These are phyloP conservation scores for Ashinkailepas kermadecensis DNA, from an alignment of 2,888 invertebrate genomes.

Conservation along the genomic window DNA sequence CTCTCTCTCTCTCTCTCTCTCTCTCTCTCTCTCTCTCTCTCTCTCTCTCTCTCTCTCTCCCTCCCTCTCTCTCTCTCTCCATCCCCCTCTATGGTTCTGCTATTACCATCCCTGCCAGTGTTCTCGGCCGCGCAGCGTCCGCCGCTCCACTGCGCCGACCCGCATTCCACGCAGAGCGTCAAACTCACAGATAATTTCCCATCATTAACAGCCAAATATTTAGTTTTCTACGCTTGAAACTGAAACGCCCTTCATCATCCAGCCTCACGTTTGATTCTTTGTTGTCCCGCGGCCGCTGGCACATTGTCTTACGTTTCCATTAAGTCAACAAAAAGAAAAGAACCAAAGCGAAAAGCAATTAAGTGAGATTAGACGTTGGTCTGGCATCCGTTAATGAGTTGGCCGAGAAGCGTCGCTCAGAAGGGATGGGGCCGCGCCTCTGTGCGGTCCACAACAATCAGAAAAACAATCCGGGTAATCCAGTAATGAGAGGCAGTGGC, in stretches of 20 bases:
- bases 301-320: constrained; percentile 22
- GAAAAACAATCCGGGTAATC: constrained; percentile 2
- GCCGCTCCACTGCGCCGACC: not conserved
- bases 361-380: constrained; percentile 17
- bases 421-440: not conserved
- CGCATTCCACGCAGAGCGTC: constrained; percentile 15
- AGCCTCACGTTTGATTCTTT: not conserved
- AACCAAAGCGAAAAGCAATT: constrained; percentile 18
- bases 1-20: not conserved
- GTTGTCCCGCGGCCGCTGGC: constrained; percentile 1
- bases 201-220: constrained; percentile 23
- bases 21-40: not conserved
- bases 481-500: not conserved
- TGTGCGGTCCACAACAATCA: not conserved
- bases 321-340: constrained; percentile 20
- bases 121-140: not conserved
- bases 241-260: constrained; percentile 14
- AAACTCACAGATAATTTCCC: constrained; percentile 19
- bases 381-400: not conserved
- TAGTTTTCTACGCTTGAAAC: constrained; percentile 19
- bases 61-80: not conserved
- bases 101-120: not conserved
- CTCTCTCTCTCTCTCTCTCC: not conserved
- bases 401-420: not conserved
- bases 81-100: not conserved